Base-by-base conservation (phyloP, 2,797 vertebrate species). In the Echiichthys vipera region DNA sequence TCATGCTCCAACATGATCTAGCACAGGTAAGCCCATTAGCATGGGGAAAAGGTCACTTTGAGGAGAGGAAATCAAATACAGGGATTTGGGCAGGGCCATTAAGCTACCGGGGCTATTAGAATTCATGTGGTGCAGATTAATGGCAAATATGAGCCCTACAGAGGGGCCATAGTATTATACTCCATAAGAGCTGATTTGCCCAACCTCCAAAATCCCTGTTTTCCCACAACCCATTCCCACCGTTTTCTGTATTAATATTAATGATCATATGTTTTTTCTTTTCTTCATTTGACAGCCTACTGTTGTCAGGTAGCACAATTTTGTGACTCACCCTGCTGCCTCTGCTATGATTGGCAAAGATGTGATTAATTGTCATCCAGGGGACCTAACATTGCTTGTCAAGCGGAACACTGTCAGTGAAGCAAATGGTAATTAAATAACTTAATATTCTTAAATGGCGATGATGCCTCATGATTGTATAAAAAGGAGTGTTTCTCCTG, bases 1-100 rank as follows among this genome's bases (percentile, higher is more conserved):
- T 85, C 84, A 51, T 86, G 80, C 86, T 90, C 74, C 77, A 49
- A 87, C 88, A 92, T 91, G 91, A 92, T 92, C 86, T 89, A 91
- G 89, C 86, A 88, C 93, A 93, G 93, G 92, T 93, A 90, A 92
- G 89, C 84, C 86, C 89, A 93, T 94, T 92, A 93, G 85, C 90
- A 90, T 73, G 75, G 86, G 87, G 86, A 93, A 94, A 94, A 94
- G 93, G 93, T 94, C 92, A 94, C 91, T 94, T 94, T 93, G 89
- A 91, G 91, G 90, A 88, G 91, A 87, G 84, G 90, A 94, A 95
- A 94, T 94, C 90, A 94, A 94, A 94, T 92, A 92, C 88, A 88
- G 74, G 88, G 89, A 92, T 93, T 93, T 92, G 88, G 90, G 88
- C 83, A 92, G 90, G 91, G 85, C 89, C 88, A 93, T 94, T 94